A percentile compares a stretch with the other conserved stretches of the same genome.
These are phyloP conservation scores for Podocnemis expansa DNA, from an alignment of 2,113 vertebrate genomes.

Conservation along the genomic window DNA sequence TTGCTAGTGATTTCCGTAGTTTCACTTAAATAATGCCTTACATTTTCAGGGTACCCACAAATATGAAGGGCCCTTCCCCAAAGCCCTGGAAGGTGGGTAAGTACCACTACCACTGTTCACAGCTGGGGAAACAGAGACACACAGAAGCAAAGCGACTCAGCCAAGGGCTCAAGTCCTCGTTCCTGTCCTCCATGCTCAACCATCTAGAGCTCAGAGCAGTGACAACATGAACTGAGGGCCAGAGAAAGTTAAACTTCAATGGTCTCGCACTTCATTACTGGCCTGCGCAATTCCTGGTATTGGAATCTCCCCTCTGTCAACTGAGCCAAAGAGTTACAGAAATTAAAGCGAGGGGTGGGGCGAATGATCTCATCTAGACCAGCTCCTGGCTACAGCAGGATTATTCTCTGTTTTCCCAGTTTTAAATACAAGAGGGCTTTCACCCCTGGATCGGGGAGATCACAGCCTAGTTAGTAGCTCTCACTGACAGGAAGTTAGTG, in stretches of 20 bases:
- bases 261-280: slow-evolving; percentile 14
- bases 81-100: background rate
- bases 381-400: background rate
- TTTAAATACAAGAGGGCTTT: slow-evolving; percentile 53
- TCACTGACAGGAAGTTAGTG: slow-evolving; percentile 15
- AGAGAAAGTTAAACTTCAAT: slow-evolving; percentile 18
- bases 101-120: background rate
- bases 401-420: slow-evolving; percentile 65
- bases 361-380: slow-evolving; percentile 53
- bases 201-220: slow-evolving; percentile 15
- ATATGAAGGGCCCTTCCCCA: slow-evolving; percentile 35
- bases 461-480: slow-evolving; percentile 38
- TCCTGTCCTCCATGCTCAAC: background rate
- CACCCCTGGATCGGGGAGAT: slow-evolving; percentile 41
- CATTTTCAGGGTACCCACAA: background rate
- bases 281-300: background rate
- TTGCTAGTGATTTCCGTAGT: background rate
- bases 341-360: background rate
- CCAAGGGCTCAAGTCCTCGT: background rate
- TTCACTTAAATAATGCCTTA: background rate
- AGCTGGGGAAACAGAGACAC: slow-evolving; percentile 5
- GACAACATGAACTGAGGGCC: background rate
- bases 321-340: background rate
- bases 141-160: background rate
- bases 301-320: slow-evolving; percentile 41